phyloP scores from a whole-genome alignment of 2,113 vertebrate species.

The Poeciliopsis retropinna region DNA sequence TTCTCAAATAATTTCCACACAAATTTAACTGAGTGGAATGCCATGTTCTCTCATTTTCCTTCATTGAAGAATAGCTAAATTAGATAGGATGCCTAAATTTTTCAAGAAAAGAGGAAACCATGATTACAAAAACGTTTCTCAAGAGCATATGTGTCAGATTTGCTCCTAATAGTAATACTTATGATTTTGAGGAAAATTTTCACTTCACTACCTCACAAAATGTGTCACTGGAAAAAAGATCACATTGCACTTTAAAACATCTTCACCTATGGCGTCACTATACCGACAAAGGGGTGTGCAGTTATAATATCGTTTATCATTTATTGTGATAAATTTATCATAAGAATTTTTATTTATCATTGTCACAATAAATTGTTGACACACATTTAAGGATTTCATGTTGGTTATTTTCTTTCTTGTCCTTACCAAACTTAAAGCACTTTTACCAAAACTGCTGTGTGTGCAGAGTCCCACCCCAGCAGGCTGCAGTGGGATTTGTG shows the following conservation, averaged over 20 bases:
- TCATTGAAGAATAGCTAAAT: neutral
- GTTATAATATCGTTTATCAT: no score
- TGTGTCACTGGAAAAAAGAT: neutral
- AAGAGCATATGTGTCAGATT: neutral
- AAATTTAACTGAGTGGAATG: neutral
- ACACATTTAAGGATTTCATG: neutral
- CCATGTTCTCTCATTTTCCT: no score
- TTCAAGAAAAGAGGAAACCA: neutral
- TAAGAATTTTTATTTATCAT: no score
- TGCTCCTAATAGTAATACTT: neutral
- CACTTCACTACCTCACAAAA: no score
- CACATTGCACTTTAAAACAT: no score
- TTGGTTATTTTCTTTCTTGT: neutral
- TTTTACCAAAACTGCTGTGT: neutral
- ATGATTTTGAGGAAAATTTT: no score
- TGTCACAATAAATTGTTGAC: neutral
- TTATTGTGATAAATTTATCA: no score
- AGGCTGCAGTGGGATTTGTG: neutral
- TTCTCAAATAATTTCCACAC: neutral
- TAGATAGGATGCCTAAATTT: neutral
- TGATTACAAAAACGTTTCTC: neutral
- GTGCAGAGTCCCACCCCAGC: neutral
- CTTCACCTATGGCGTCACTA: no score
- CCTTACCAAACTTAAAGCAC: neutral
- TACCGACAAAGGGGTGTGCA: no score